Conservation (phyloP, 1,140 invertebrate genomes). For the Helicoverpa armigera region DNA sequence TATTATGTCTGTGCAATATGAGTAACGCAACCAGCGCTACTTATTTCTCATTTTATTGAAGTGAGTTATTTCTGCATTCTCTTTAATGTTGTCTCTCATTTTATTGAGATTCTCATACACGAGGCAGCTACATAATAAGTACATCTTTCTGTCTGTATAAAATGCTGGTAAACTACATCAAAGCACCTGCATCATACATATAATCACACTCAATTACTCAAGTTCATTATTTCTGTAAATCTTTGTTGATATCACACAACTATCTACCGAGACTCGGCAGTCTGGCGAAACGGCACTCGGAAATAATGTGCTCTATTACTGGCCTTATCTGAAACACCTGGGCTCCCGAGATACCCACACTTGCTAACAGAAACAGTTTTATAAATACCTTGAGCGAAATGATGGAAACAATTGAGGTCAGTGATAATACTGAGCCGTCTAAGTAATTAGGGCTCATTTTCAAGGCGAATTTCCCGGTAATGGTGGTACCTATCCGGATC, state of each 20-base stretch:
- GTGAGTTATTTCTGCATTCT: slow-evolving; percentile 22
- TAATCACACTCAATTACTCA: not conserved
- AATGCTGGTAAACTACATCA: no score
- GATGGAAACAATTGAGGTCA: not conserved
- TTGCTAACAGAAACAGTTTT: slow-evolving; percentile 12
- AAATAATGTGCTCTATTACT: slow-evolving; percentile 48
- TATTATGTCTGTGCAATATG: slow-evolving; percentile 42
- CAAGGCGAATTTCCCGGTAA: not conserved
- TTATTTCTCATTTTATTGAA: slow-evolving; percentile 45
- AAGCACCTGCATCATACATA: no score
- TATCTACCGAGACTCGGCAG: not conserved
- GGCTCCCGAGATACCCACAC: not conserved
- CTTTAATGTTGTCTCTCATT: not conserved
- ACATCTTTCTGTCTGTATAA: no score
- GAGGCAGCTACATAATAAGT: not conserved
- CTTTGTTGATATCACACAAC: not conserved
- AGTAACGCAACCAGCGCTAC: slow-evolving; percentile 27
- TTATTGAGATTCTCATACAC: not conserved
- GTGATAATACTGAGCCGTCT: not conserved
- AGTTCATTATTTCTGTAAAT: not conserved
- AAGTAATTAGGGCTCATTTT: slow-evolving; percentile 8
- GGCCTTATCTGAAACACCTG: slow-evolving; percentile 33
- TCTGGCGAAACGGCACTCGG: slow-evolving; percentile 45
- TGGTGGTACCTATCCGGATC: no score
- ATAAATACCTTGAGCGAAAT: slow-evolving; percentile 18